phyloP scores from a whole-genome alignment of 2,888 invertebrate species.

The Brachylomia viminalis region DNA sequence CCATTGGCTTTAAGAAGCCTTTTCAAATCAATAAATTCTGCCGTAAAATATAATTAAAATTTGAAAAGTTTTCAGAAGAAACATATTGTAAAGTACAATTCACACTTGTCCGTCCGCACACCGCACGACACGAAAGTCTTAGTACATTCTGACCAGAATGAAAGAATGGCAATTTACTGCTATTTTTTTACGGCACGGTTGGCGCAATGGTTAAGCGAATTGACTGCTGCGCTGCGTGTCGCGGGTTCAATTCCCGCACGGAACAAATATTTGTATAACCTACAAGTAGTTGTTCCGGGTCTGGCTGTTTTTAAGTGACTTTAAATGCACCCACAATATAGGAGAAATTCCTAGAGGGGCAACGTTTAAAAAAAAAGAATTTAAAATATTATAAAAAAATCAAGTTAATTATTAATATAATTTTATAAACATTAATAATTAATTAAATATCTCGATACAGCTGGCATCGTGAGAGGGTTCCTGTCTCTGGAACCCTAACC shows the following conservation, averaged over 20 bases:
- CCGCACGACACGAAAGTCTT: not conserved
- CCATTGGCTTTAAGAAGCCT: not conserved
- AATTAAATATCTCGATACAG: not conserved
- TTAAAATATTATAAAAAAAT: too few species aligned
- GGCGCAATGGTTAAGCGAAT: too few species aligned
- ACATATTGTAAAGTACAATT: conserved; percentile 11
- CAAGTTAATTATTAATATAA: not conserved
- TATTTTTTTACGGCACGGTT: too few species aligned
- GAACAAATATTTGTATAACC: too few species aligned
- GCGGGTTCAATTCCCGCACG: too few species aligned
- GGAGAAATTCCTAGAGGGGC: too few species aligned
- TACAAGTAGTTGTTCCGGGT: too few species aligned
- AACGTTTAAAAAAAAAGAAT: too few species aligned
- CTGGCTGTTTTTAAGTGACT: too few species aligned
- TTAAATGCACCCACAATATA: too few species aligned
- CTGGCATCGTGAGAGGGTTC: not conserved
- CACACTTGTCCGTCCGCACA: conserved; percentile 3
- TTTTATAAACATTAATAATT: not conserved
- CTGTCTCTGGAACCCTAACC: not conserved
- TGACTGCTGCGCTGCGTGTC: too few species aligned
- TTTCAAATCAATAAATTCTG: not conserved
- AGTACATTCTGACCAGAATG: not conserved
- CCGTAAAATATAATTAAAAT: not conserved
- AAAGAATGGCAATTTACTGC: not conserved
- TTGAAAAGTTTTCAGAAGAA: not conserved